phyloP scores from a whole-genome alignment of 2,888 invertebrate species.

The Heteropelma amictum region DNA sequence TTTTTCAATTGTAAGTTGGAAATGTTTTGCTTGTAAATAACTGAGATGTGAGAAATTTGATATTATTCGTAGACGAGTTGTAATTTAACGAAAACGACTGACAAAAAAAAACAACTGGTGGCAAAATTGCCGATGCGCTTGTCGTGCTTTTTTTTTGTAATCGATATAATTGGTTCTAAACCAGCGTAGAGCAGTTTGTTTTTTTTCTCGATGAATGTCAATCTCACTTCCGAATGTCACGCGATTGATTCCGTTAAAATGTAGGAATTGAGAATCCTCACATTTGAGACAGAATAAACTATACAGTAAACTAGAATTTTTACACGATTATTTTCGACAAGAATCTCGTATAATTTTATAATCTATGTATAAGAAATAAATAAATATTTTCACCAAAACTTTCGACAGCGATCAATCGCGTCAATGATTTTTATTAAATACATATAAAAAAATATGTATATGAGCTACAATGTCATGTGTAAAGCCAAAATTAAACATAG shows the following conservation, averaged over 20 bases:
- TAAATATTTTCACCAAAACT: constrained; percentile 65
- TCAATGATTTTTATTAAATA: constrained; percentile 75
- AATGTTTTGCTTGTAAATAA: constrained; percentile 33
- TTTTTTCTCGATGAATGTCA: constrained; percentile 29
- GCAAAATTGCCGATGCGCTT: neutral
- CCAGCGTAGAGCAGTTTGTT: constrained; percentile 20
- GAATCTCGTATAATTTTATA: constrained; percentile 62
- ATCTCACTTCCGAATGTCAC: constrained; percentile 23
- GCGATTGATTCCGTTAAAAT: constrained; percentile 25
- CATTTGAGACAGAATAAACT: neutral
- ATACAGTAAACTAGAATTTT: constrained; percentile 56
- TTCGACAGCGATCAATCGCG: neutral
- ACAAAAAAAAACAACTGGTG: constrained; percentile 12
- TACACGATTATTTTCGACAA: constrained; percentile 60
- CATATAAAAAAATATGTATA: constrained; percentile 78
- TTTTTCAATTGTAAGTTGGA: neutral
- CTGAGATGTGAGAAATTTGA: neutral
- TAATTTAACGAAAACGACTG: constrained; percentile 30
- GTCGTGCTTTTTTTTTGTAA: constrained; percentile 24
- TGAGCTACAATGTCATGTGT: constrained; percentile 74
- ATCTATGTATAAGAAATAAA: constrained; percentile 62
- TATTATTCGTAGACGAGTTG: constrained; percentile 9
- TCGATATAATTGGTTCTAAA: constrained; percentile 32
- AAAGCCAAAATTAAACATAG: constrained; percentile 71
- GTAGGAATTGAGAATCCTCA: constrained; percentile 17